Evolutionary conservation across 2,113 vertebrate genomes (phyloP).

Genomic region (Periophthalmodon schlosseri): DNA sequence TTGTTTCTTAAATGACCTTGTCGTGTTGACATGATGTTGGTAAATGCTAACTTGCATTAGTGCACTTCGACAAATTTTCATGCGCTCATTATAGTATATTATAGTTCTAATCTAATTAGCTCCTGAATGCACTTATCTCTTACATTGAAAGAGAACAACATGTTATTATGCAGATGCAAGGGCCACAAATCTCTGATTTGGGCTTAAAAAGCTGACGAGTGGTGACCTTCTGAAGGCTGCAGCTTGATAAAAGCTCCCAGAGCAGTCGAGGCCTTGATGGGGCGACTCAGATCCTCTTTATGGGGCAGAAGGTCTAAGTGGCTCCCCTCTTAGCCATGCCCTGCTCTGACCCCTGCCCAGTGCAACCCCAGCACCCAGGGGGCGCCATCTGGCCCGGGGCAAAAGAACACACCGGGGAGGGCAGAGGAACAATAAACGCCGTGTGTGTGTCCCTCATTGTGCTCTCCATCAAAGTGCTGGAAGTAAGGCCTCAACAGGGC

Average conservation of each 20-base stretch:
- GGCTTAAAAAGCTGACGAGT: conserved; percentile 42
- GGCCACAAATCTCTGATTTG: conserved; percentile 36
- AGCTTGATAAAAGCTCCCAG: conserved; percentile 55
- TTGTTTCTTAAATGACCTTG: conserved; percentile 34
- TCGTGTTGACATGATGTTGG: conserved; percentile 10
- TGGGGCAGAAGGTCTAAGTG: conserved; percentile 67
- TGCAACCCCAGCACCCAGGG: conserved; percentile 71
- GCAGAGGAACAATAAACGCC: conserved; percentile 71
- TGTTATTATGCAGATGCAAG: conserved; percentile 27
- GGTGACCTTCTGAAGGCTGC: conserved; percentile 50
- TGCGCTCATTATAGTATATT: conserved; percentile 24
- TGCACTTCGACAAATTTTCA: conserved; percentile 48
- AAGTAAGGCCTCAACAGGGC: conserved; percentile 68
- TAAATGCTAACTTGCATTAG: conserved; percentile 26
- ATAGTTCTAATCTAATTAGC: conserved; percentile 29
- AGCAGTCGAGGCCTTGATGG: conserved; percentile 67
- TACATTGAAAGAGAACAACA: conserved; percentile 31
- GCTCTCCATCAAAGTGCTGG: conserved; percentile 79
- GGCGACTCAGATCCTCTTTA: conserved; percentile 60
- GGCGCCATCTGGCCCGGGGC: conserved; percentile 78
- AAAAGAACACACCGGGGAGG: conserved; percentile 59
- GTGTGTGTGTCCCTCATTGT: conserved; percentile 73
- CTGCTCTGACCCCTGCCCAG: conserved; percentile 68
- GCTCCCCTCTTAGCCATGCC: conserved; percentile 61
- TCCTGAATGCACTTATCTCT: conserved; percentile 38